Base-by-base conservation (phyloP, 2,797 vertebrate species). In the Lacerta bilineata region DNA sequence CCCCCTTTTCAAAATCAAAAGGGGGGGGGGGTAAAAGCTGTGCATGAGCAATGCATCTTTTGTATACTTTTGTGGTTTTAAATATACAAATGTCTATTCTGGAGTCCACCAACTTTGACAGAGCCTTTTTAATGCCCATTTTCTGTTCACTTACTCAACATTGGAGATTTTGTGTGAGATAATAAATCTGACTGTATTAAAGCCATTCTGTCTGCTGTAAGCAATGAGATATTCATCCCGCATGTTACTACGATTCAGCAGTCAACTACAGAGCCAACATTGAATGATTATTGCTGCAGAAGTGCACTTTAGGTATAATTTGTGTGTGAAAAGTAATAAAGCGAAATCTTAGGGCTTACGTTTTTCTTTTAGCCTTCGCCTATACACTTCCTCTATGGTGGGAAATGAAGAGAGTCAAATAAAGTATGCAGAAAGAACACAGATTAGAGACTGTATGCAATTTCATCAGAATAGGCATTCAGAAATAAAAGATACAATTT, bases 301-400 rank as follows among this genome's bases (percentile, higher is more conserved):
- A 90, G 86, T 23, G 88, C 91, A 87, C 46, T 83, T 10, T 36
- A 93, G 93, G 91, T 91, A 88, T 80, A 59, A 93, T 82, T 93
- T 85, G 89, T 93, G 83, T 90, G 91, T 76, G 90, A 93, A 88
- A 93, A 85, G 29, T 50, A 94, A 92, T 91, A 68, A 92, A 94
- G 94, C 81, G 93, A 93, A 89, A 93, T 94, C 78, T 88, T 89
- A 81, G 89, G 94, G 96, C 97, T 98, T 98, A 98, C 97, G 95
- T 97, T 98, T 97, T 93, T 96, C 97, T 97, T 97, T 98, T 96
- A 98, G 97, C 96, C 96, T 97, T 95, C 97, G 97, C 96, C 95
- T 98, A 97, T 97, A 98, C 92, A 97, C 96, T 95, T 98, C 97
- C 96, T 98, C 97, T 98, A 97, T 91, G 97, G 93, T 94, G 97